Conservation (phyloP, 2,113 vertebrate genomes). For the Malurus elegans region DNA sequence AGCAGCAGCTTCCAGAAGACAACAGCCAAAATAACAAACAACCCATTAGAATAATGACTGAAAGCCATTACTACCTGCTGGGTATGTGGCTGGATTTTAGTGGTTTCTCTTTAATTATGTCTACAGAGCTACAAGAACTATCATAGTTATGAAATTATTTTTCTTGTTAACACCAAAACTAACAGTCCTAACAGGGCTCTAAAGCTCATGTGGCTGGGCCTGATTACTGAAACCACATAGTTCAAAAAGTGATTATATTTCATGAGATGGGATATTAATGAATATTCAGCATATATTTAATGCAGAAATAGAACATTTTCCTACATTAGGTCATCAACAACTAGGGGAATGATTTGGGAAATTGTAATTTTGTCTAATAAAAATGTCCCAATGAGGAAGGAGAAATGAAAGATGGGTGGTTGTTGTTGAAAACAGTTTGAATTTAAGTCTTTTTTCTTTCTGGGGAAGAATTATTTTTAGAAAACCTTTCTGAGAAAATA, state of each 20-base stretch:
- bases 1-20: background rate
- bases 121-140: background rate
- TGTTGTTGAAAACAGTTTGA: background rate
- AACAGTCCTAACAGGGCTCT: background rate
- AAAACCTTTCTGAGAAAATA: background rate
- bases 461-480: background rate
- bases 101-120: background rate
- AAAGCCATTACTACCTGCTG: background rate
- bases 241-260: background rate
- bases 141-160: background rate
- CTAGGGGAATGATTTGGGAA: background rate
- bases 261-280: background rate
- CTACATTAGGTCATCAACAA: background rate
- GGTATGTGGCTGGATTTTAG: background rate
- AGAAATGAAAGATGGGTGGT: background rate
- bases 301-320: background rate
- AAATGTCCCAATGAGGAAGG: background rate
- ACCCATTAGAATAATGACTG: background rate
- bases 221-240: background rate
- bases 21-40: background rate
- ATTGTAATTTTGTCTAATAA: background rate
- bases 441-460: background rate
- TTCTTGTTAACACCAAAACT: background rate
- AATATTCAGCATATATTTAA: background rate
- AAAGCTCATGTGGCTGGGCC: background rate